Percentiles rank a stretch among this genome's conserved stretches.
Conservation (phyloP, 2,113 vertebrate species). For the Vireo altiloquus region DNA sequence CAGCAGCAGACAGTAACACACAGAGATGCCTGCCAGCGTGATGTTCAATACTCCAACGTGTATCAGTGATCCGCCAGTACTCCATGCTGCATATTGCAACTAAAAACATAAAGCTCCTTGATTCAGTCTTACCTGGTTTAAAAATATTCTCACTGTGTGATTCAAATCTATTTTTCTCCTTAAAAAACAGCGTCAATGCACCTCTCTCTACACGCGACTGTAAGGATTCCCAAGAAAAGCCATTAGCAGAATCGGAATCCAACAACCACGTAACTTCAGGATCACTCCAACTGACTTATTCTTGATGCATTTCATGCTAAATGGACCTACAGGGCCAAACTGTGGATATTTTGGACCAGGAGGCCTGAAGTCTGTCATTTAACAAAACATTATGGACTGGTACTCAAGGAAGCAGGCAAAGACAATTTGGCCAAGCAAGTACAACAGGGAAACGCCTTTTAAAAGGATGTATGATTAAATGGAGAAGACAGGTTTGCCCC, state of each 20-base stretch:
- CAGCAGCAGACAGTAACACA: neutral
- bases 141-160: neutral
- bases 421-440: neutral
- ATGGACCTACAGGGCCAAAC: neutral
- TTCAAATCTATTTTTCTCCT: neutral
- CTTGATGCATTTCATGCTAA: neutral
- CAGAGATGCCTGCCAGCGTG: neutral
- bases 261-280: neutral
- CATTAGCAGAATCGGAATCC: neutral
- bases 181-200: neutral
- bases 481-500: neutral
- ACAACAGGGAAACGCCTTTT: neutral
- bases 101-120: neutral
- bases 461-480: neutral
- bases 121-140: neutral
- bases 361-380: neutral
- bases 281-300: neutral
- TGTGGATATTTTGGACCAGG: neutral
- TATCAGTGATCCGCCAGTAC: neutral
- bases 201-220: neutral
- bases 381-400: neutral
- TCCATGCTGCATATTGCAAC: neutral
- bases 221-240: neutral
- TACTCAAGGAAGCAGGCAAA: constrained; percentile 12
- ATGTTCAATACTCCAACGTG: neutral